A percentile compares a stretch with the other conserved stretches of the same genome.
Conservation (phyloP, 2,797 vertebrate genomes). For the Rhabdomys pumilio region DNA sequence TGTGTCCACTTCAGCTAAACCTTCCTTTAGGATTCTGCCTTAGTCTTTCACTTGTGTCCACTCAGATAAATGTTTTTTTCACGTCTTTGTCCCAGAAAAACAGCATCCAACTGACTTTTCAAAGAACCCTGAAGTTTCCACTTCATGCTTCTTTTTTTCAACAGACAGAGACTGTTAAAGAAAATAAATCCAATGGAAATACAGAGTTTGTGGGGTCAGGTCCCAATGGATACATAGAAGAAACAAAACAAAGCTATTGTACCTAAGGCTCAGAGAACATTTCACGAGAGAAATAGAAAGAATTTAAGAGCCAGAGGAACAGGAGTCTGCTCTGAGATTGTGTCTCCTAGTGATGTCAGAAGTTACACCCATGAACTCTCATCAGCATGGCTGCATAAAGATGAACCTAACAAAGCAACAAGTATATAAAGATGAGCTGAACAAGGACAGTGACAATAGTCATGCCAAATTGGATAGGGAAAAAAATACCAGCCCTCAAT, state of each 20-base stretch:
- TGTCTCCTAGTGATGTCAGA: not conserved
- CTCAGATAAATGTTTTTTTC: not conserved
- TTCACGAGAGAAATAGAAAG: not conserved
- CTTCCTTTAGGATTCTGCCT: not conserved
- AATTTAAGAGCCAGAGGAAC: not conserved
- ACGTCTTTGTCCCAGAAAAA: not conserved
- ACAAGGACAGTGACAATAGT: too few species aligned
- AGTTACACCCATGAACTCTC: not conserved
- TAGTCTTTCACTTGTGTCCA: not conserved
- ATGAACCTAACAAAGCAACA: not conserved
- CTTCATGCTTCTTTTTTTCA: not conserved
- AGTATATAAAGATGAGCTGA: not conserved
- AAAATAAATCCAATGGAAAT: not conserved
- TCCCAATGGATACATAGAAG: not conserved
- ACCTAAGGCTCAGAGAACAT: not conserved
- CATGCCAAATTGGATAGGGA: not conserved
- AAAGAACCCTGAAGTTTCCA: not conserved
- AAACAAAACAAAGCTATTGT: not conserved
- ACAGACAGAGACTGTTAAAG: not conserved
- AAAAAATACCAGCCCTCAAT: too few species aligned
- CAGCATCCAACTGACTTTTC: not conserved
- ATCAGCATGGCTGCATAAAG: not conserved
- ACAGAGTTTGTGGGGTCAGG: not conserved
- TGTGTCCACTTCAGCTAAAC: not conserved
- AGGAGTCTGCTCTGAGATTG: not conserved